Conservation (phyloP, 2,113 vertebrate genomes). For the Montifringilla adamsi region DNA sequence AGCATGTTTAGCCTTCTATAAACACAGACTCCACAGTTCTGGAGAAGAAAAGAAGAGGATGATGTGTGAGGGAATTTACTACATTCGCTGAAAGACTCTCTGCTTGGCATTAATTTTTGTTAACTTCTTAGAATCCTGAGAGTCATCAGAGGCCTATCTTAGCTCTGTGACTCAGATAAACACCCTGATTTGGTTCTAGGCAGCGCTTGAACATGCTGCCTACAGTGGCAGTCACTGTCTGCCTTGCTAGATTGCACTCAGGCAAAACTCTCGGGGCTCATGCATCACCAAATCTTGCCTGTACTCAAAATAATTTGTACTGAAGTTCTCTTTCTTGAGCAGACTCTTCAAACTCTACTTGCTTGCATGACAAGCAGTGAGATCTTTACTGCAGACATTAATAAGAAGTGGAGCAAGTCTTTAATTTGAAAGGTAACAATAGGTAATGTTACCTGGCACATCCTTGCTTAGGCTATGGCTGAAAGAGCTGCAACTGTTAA, state of each 20-base stretch:
- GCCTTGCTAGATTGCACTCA: neutral
- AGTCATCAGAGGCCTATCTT: neutral
- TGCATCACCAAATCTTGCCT: neutral
- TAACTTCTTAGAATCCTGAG: neutral
- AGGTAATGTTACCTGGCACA: fast-evolving
- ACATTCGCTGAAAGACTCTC: neutral
- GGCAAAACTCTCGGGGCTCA: neutral
- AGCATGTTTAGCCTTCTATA: slow-evolving; percentile 15
- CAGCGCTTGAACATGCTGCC: neutral
- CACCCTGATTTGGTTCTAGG: neutral
- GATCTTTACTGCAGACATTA: neutral
- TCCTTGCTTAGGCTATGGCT: neutral
- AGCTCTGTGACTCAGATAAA: neutral
- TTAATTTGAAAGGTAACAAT: neutral
- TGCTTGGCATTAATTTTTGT: neutral
- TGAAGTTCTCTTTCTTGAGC: neutral
- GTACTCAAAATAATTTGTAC: neutral
- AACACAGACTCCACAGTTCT: slow-evolving; percentile 17
- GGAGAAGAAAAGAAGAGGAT: neutral
- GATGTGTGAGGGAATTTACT: neutral
- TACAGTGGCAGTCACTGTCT: neutral
- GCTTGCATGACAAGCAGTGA: neutral
- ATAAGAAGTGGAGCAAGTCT: neutral
- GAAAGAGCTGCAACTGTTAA: neutral
- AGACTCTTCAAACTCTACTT: neutral